Evolutionary conservation across 2,113 vertebrate species (phyloP).

Genomic region (Nerophis ophidion): DNA sequence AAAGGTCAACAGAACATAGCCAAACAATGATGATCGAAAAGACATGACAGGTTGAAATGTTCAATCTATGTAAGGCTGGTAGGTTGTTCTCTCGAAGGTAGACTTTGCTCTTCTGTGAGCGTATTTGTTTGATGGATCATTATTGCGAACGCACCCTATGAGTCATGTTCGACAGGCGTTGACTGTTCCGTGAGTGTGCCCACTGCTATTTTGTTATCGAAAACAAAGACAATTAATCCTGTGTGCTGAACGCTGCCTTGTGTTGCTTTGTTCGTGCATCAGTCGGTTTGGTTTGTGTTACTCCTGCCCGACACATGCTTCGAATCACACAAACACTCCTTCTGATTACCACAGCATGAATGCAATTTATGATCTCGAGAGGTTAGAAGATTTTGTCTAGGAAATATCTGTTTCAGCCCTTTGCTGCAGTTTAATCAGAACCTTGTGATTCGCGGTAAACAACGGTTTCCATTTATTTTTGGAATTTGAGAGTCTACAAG

Average conservation of each 20-base stretch:
- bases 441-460: slow-evolving; percentile 16
- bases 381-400: slow-evolving; percentile 38
- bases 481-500: not conserved
- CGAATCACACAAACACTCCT: slow-evolving; percentile 32
- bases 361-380: slow-evolving; percentile 30
- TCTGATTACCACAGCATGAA: slow-evolving; percentile 22
- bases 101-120: slow-evolving; percentile 11
- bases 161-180: slow-evolving; percentile 23
- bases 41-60: too few relatives aligned
- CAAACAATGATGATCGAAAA: too few relatives aligned
- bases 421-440: slow-evolving; percentile 30
- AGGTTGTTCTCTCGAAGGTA: slow-evolving; percentile 14
- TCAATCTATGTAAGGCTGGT: slow-evolving; percentile 7
- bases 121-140: slow-evolving; percentile 47
- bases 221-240: slow-evolving; percentile 21
- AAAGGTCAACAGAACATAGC: too few relatives aligned
- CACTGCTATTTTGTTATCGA: slow-evolving; percentile 32
- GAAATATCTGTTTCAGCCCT: slow-evolving; percentile 30
- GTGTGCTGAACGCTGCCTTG: slow-evolving; percentile 8
- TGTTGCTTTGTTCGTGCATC: slow-evolving; percentile 22
- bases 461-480: slow-evolving; percentile 5
- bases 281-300: slow-evolving; percentile 22
- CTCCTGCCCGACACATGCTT: slow-evolving; percentile 31
- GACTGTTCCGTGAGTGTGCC: slow-evolving; percentile 27
- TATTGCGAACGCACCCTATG: slow-evolving; percentile 39